Conservation (phyloP, 1,140 invertebrate genomes). For the Lasioglossum baleicum region DNA sequence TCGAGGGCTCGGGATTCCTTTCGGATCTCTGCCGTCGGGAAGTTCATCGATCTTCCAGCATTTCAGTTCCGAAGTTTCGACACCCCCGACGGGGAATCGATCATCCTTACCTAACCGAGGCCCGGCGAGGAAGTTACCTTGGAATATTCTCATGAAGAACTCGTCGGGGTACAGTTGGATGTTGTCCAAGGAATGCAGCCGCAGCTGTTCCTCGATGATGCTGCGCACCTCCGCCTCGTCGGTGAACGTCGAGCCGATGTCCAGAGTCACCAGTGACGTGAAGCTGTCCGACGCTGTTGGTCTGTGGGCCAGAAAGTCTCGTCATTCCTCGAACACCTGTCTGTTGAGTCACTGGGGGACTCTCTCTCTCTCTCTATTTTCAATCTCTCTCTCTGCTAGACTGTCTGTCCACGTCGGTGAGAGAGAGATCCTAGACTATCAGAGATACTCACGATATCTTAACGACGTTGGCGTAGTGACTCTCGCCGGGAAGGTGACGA, state of each 20-base stretch:
- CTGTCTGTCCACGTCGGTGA: too few relatives aligned
- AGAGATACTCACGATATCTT: constrained; percentile 73
- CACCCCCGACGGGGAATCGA: constrained; percentile 46
- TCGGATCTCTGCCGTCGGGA: too few relatives aligned
- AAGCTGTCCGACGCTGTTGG: constrained; percentile 69
- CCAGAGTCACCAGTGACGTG: constrained; percentile 71
- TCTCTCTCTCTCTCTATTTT: too few relatives aligned
- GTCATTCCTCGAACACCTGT: background rate
- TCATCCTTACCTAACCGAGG: constrained; percentile 31
- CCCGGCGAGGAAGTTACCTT: constrained; percentile 62
- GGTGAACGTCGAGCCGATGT: constrained; percentile 71
- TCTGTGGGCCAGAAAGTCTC: constrained; percentile 43
- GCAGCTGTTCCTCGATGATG: constrained; percentile 69
- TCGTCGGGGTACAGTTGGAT: constrained; percentile 68
- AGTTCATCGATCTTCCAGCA: background rate
- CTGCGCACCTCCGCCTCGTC: constrained; percentile 66
- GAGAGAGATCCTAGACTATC: too few relatives aligned
- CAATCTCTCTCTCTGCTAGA: too few relatives aligned
- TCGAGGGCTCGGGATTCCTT: too few relatives aligned
- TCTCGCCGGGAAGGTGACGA: constrained; percentile 64
- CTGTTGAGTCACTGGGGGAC: too few relatives aligned
- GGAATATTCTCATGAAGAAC: constrained; percentile 71
- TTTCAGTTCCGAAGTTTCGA: constrained; percentile 5
- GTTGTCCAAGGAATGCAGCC: constrained; percentile 68
- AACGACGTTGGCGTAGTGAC: constrained; percentile 69